Conservation (phyloP, 1,140 invertebrate species). For the Zaprionus vittiger region DNA sequence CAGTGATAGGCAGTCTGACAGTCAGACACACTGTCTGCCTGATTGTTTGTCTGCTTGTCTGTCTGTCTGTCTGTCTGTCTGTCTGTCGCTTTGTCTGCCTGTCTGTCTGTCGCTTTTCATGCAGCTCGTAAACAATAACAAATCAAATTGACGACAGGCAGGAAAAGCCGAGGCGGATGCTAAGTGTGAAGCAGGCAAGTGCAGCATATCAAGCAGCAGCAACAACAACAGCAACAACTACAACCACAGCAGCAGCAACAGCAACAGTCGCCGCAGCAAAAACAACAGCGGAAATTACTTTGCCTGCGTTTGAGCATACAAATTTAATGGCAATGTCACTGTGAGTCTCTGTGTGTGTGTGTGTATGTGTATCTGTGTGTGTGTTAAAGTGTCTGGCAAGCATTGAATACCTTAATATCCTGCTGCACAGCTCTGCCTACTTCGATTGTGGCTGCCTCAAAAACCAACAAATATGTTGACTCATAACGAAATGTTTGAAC, state of each 20-base stretch:
- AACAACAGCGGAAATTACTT: conserved; percentile 31
- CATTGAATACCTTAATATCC: conserved; percentile 21
- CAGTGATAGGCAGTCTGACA: neutral
- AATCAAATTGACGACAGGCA: conserved; percentile 52
- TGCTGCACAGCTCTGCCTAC: neutral
- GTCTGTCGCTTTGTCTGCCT: neutral
- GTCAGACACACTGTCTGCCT: neutral
- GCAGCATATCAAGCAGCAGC: conserved; percentile 47
- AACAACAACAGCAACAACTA: conserved; percentile 12
- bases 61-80: neutral
- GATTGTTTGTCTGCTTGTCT: neutral
- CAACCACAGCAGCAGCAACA: conserved; percentile 5
- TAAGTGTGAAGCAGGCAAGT: conserved; percentile 29
- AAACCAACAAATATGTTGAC: neutral
- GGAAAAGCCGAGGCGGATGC: conserved; percentile 40
- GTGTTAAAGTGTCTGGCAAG: conserved; percentile 15
- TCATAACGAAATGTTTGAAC: neutral
- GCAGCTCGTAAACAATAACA: conserved; percentile 50
- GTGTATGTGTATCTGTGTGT: conserved; percentile 4
- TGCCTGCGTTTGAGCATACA: conserved; percentile 44
- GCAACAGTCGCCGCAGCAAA: conserved; percentile 11
- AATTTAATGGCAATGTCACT: conserved; percentile 30
- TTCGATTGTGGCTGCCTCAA: neutral
- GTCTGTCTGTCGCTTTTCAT: conserved; percentile 2
- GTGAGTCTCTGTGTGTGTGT: neutral